Base-by-base conservation (phyloP, 2,113 vertebrate genomes). In the Beaufortia kweichowensis region DNA sequence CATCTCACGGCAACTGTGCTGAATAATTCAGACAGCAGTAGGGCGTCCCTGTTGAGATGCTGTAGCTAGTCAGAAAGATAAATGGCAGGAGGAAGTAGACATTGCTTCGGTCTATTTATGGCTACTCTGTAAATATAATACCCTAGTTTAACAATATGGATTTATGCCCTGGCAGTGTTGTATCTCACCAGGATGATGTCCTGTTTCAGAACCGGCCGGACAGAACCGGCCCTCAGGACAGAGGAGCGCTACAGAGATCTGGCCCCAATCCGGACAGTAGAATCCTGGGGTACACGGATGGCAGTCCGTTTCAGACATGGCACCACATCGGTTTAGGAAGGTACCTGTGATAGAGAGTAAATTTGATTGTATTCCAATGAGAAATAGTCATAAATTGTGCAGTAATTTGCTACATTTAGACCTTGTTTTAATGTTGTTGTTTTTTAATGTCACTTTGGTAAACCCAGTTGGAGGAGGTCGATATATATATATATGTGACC, bases 181-280 rank as follows among this genome's bases (percentile, higher is more conserved):
- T 19, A 23, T 23, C 78, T 29, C 77, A 92, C 94, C 95, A 92
- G 94, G 76, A 76, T 86, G 89, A 78, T 90, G 91, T 53, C 85
- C 91, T 80, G 91, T 91, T 8, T 69, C 59, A 24, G 94, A 95
- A 17, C 94, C 92, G 29, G 28, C 43, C 0, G 94, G 95, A 82
- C 96, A 98, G 81, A 94, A 96, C 93, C 94, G 95, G 6, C 95
- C 95, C 2, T 87, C 88, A 75, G 90, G 86, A 81, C 95, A 97
- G 11, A 78, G 56, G 2, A 90, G 90, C 50, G 93, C 86, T 0
- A 88, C 93, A 48, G 88, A 91, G 28, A 85, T 92, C 86, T 91
- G 93, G 55, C 92, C 93, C n/a, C 72, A 90, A 0, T 60, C 86
- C 31, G 94, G 87, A 82, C 96, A 98, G 83, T 94, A 94, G 87